These are phyloP conservation scores for Mungos mungo DNA, from an alignment of 2,113 vertebrate species.

Conservation along the genomic window DNA sequence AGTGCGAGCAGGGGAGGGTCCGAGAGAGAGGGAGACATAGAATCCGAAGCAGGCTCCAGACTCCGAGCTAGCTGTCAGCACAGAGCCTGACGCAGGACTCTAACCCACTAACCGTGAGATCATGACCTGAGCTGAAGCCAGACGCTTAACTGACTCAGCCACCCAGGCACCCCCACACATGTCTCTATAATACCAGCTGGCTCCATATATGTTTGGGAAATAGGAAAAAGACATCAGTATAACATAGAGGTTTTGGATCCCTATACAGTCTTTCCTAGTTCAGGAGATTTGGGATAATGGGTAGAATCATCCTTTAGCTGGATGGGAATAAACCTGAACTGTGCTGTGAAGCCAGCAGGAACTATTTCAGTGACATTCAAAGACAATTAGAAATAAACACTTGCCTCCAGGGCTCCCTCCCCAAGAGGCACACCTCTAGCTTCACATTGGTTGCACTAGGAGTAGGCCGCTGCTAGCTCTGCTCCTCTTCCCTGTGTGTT, in stretches of 20 bases:
- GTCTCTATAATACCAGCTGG: background rate
- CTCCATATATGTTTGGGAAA: slow-evolving; percentile 2
- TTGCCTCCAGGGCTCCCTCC: background rate
- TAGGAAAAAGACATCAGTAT: slow-evolving; percentile 1
- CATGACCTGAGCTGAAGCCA: no score
- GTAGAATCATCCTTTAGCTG: background rate
- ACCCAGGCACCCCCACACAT: no score
- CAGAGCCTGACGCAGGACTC: no score
- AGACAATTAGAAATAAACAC: slow-evolving; percentile 16
- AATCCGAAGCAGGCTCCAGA: no score
- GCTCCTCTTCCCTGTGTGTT: background rate
- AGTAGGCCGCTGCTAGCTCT: background rate
- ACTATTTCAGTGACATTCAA: background rate
- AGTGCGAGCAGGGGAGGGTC: no score
- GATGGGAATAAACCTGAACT: background rate
- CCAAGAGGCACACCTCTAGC: background rate
- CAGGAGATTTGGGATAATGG: background rate
- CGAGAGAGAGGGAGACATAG: no score
- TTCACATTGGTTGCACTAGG: background rate
- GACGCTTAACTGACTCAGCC: no score
- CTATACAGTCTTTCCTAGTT: background rate
- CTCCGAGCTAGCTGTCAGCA: no score
- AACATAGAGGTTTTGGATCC: background rate
- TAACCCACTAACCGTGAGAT: no score
- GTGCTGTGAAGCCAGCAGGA: background rate